A percentile compares a stretch with the other conserved stretches of the same genome.
These are phyloP conservation scores for Julus scandinavius DNA, from an alignment of 2,888 invertebrate genomes.

Conservation along the genomic window DNA sequence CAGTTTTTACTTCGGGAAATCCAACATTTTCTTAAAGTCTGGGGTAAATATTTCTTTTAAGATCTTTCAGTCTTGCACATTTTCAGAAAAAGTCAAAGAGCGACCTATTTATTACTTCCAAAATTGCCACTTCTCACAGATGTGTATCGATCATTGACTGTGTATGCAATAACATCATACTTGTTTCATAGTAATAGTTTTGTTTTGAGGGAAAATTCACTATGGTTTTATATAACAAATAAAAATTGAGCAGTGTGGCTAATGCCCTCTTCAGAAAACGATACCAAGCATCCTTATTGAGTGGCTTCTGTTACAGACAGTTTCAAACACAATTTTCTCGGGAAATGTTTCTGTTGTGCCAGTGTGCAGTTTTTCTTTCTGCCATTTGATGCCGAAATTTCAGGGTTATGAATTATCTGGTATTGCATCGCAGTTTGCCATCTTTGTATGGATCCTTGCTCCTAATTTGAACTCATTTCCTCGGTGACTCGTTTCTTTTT, in stretches of 20 bases:
- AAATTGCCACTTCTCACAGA: too few species aligned
- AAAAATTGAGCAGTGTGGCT: neutral
- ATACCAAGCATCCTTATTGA: neutral
- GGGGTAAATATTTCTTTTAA: too few species aligned
- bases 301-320: neutral
- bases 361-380: neutral
- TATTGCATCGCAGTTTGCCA: neutral
- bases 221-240: neutral
- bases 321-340: neutral
- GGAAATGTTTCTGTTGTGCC: neutral
- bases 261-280: neutral
- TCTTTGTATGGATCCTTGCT: neutral
- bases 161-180: too few species aligned
- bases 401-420: neutral
- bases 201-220: neutral
- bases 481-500: conserved; percentile 7
- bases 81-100: too few species aligned
- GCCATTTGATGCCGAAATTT: neutral
- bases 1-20: too few species aligned
- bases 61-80: too few species aligned
- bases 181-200: neutral
- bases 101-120: too few species aligned
- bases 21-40: too few species aligned
- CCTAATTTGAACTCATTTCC: conserved; percentile 41
- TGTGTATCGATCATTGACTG: too few species aligned